Evolutionary conservation across 2,113 vertebrate genomes (phyloP).

Genomic region (mouse (Mus musculus)): DNA sequence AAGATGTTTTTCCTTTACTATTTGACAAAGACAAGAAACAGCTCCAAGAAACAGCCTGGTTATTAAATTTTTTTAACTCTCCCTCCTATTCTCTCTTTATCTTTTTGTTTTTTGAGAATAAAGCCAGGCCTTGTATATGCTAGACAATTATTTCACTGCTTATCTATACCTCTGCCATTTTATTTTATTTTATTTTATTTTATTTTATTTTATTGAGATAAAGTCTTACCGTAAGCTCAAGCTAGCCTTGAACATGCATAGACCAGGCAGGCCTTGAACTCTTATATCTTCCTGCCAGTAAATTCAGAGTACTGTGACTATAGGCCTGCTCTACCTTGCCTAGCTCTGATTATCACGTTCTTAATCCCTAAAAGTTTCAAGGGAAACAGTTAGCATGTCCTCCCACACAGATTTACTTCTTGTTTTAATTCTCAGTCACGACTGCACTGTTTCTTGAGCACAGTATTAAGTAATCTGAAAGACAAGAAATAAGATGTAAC

Average conservation of each 20-base stretch:
- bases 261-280: background rate
- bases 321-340: background rate
- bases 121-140: background rate
- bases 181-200: background rate
- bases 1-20: background rate
- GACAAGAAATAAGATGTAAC: background rate
- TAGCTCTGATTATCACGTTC: background rate
- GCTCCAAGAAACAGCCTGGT: background rate
- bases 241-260: background rate
- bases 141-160: background rate
- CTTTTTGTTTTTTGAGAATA: too few relatives aligned
- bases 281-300: too few relatives aligned
- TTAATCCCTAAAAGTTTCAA: background rate
- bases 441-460: background rate
- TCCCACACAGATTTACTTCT: background rate
- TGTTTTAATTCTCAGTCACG: slow-evolving; percentile 13
- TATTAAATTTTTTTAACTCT: background rate
- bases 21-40: background rate
- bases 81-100: rapidly evolving
- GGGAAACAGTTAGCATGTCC: background rate
- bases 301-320: background rate
- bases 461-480: slow-evolving; percentile 33
- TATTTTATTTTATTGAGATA: background rate
- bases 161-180: background rate
- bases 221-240: background rate